Conservation (phyloP, 2,888 invertebrate genomes). For the Ochropacha duplaris region DNA sequence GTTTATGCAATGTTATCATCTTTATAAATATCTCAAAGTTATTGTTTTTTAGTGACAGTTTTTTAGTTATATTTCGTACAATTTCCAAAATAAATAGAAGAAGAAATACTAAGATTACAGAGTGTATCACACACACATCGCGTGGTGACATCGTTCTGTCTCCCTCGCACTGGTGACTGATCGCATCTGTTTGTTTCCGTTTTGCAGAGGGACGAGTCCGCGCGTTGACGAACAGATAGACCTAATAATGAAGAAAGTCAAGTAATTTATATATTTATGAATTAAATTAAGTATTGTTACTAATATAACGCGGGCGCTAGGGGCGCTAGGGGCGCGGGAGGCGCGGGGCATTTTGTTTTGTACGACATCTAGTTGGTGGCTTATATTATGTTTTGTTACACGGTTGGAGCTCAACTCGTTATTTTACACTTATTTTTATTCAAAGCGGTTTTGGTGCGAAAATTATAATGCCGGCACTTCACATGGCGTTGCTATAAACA, state of each 20-base stretch:
- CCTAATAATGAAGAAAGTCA: constrained; percentile 85
- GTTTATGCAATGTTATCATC: too few relatives aligned
- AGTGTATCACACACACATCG: neutral
- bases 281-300: neutral
- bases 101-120: neutral
- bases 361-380: neutral
- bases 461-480: too few relatives aligned
- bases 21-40: too few relatives aligned
- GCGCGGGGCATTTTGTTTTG: neutral
- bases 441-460: too few relatives aligned
- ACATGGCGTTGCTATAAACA: too few relatives aligned
- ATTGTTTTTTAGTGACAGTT: neutral
- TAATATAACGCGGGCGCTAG: neutral
- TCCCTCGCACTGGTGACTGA: neutral
- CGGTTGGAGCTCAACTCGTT: constrained; percentile 17
- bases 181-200: neutral
- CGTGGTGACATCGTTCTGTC: neutral
- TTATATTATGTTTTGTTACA: constrained; percentile 4
- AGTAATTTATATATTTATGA: constrained; percentile 33
- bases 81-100: neutral
- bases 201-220: constrained; percentile 86
- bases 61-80: neutral
- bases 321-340: too few relatives aligned
- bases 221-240: constrained; percentile 92
- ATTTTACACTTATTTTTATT: too few relatives aligned